phyloP scores from a whole-genome alignment of 2,113 vertebrate genomes.

The Anguilla japonica region DNA sequence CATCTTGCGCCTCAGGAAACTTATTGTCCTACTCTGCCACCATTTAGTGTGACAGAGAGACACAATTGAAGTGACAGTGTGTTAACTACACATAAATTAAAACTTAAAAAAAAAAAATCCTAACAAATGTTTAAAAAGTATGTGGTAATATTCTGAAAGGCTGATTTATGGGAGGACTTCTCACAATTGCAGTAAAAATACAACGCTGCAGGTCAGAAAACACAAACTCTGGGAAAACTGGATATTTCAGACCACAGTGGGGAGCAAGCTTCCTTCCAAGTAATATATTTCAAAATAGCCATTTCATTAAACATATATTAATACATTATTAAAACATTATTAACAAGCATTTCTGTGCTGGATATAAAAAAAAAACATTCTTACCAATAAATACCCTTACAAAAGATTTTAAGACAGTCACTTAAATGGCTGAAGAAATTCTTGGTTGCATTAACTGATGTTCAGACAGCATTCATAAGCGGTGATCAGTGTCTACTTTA shows the following conservation, averaged over 20 bases:
- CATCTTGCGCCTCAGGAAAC: constrained; percentile 77
- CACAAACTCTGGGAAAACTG: not conserved
- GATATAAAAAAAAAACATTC: not conserved
- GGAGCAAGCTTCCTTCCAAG: not conserved
- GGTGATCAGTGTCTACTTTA: not conserved
- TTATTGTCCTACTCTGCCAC: constrained; percentile 68
- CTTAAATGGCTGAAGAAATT: not conserved
- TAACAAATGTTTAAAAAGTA: no score
- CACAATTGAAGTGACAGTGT: constrained; percentile 67
- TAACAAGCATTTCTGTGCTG: not conserved
- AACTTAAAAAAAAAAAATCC: not conserved
- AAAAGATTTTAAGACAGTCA: not conserved
- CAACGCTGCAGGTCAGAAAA: not conserved
- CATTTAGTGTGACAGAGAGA: constrained; percentile 65
- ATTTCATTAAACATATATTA: not conserved
- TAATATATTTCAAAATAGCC: not conserved
- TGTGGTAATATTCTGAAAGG: no score
- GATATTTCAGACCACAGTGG: not conserved
- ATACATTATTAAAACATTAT: not conserved
- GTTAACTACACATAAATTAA: constrained; percentile 21
- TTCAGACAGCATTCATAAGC: not conserved
- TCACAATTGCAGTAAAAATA: not conserved
- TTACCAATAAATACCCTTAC: not conserved
- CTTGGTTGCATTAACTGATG: not conserved
- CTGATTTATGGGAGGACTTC: no score